Evolutionary conservation across 2,797 vertebrate genomes (phyloP).

Genomic region (Hozukius guyotensis): DNA sequence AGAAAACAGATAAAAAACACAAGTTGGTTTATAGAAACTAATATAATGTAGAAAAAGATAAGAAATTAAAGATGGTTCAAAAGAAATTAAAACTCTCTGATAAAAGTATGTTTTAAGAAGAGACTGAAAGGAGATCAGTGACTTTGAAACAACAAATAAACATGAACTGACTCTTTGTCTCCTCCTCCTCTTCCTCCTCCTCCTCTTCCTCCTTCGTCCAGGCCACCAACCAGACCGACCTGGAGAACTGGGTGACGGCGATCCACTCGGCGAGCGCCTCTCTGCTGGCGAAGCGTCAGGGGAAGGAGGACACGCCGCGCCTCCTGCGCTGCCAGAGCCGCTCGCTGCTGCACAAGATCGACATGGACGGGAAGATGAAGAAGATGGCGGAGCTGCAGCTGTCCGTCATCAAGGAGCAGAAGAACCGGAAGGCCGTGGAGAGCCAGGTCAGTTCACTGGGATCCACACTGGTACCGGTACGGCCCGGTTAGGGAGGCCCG

Average conservation of each 20-base stretch:
- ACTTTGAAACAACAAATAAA: neutral
- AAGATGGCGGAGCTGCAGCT: conserved; percentile 97
- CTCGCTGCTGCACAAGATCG: conserved; percentile 89
- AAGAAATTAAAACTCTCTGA: no score
- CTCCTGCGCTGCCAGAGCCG: conserved; percentile 88
- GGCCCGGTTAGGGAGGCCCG: fast-evolving
- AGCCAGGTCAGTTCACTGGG: conserved; percentile 85
- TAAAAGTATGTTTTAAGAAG: no score
- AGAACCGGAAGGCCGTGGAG: conserved; percentile 92
- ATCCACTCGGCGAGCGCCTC: conserved; percentile 94
- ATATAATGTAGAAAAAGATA: no score
- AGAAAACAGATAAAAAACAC: no score
- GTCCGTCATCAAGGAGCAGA: conserved; percentile 89
- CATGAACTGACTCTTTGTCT: neutral
- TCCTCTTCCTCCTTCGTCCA: conserved; percentile 41
- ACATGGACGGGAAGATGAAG: conserved; percentile 96
- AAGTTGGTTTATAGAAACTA: no score
- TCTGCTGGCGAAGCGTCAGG: conserved; percentile 88
- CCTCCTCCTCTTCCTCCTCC: neutral
- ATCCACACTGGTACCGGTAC: neutral
- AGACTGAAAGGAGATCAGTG: no score
- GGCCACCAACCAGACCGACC: conserved; percentile 92
- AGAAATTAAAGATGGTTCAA: no score
- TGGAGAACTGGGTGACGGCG: conserved; percentile 96
- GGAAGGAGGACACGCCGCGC: conserved; percentile 90